Base-by-base conservation (phyloP, 1,140 invertebrate species). In the Oncopeltus fasciatus region DNA sequence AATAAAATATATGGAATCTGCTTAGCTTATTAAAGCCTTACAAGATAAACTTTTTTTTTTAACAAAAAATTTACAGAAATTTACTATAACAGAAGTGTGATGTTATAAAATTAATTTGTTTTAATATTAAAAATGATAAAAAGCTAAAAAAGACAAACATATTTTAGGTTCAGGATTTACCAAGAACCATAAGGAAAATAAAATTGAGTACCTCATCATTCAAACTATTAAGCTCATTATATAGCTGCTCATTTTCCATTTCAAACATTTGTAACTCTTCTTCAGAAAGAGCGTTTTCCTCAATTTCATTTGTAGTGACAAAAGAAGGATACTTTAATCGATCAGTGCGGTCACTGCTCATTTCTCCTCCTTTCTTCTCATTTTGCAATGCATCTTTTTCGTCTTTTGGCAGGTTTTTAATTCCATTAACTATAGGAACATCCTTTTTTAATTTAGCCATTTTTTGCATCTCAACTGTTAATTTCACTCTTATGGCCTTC, bases 191-290 rank as follows among this genome's bases (percentile, higher is more conserved):
- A n/a, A n/a, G n/a, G n/a, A n/a, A n/a, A 46, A 46, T 18, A 46
- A 20, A 46, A 64, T 14, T 9, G 51, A 26, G 61, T 46, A 71
- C 71, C 75, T 84, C 82, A 66, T 82, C 77, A 29, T 75, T 72
- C 57, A 83, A 69, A 64, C 82, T 89, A 72, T 90, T 93, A 24
- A 97, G 74, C 69, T 97, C 88, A 72, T 93, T 87, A 61, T 83
- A 83, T 0, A 93, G 72, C 63, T 86, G 84, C 33, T 84, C 77
- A 74, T 94, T 92, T 75, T 94, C 90, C 0, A 81, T 81, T 72
- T 92, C 87, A 70, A 90, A 90, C 77, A 95, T 84, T 73, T 95
- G 92, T 46, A 93, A 74, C 73, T 96, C 92, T 72, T 96, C 92
- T 1, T 85, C 74, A 61, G 86, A 86, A 0, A 93, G 72, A 61